Evolutionary conservation across 2,797 vertebrate genomes (phyloP).

Genomic region (Adelosebastes latens): DNA sequence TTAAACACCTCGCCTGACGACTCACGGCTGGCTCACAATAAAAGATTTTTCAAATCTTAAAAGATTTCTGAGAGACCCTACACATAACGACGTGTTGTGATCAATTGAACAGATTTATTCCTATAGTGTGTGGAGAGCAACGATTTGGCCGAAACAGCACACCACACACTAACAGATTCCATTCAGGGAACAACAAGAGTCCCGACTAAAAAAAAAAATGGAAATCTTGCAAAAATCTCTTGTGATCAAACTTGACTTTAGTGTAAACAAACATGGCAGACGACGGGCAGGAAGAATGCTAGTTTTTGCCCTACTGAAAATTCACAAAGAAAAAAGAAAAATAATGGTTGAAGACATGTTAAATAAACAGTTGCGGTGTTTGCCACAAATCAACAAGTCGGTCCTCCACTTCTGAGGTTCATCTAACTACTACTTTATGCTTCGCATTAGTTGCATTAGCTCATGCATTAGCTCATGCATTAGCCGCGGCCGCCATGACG

Average conservation of each 20-base stretch:
- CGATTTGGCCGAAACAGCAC: background rate
- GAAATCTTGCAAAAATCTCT: too few relatives aligned
- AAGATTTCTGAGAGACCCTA: background rate
- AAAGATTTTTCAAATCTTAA: background rate
- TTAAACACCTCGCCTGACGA: conserved; percentile 36
- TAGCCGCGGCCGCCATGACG: background rate
- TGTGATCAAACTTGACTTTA: too few relatives aligned
- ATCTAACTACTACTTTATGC: background rate
- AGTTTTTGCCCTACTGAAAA: too few relatives aligned
- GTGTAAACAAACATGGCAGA: too few relatives aligned
- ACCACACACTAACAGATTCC: background rate
- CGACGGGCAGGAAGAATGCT: too few relatives aligned
- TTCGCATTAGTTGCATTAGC: background rate
- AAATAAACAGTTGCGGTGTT: too few relatives aligned
- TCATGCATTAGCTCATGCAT: background rate
- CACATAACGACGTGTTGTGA: background rate
- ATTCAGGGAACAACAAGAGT: background rate
- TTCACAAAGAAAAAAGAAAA: too few relatives aligned
- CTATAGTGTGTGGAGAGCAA: background rate
- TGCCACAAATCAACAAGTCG: too few relatives aligned
- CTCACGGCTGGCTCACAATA: background rate
- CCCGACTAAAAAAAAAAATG: background rate
- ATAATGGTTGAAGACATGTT: too few relatives aligned
- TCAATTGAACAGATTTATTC: background rate
- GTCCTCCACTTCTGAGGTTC: too few relatives aligned